Percentiles rank a stretch among this genome's conserved stretches.
These are phyloP conservation scores for Xenotilapia longispinis DNA, from an alignment of 2,113 vertebrate species.

Conservation along the genomic window DNA sequence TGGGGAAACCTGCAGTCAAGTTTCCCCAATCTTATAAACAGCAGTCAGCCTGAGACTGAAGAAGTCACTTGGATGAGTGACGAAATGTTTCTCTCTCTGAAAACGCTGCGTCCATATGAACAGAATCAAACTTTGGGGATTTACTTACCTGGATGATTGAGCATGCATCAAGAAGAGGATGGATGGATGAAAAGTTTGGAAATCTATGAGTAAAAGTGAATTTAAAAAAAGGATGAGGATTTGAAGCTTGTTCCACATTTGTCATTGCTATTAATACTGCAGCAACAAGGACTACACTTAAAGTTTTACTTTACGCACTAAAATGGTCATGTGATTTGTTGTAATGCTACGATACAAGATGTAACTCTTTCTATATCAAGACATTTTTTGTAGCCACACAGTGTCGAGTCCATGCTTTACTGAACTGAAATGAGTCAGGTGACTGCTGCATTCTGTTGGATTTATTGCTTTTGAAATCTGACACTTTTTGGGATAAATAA, in stretches of 20 bases:
- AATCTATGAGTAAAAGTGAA: not conserved
- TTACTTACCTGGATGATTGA: not conserved
- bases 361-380: not conserved
- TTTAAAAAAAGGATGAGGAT: fast-evolving
- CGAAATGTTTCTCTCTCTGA: not conserved
- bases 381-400: not conserved
- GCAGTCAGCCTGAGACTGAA: not conserved
- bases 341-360: not conserved
- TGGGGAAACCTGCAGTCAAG: not conserved
- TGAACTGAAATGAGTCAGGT: not conserved
- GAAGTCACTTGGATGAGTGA: not conserved
- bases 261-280: not conserved
- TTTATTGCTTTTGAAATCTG: not conserved
- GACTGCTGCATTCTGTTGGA: not conserved
- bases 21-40: not conserved
- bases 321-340: not conserved
- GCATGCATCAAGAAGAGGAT: not conserved
- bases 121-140: not conserved
- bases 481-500: not conserved
- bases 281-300: not conserved
- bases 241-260: not conserved
- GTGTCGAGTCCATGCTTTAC: not conserved
- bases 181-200: not conserved
- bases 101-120: not conserved
- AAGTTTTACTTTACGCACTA: not conserved